Base-by-base conservation (phyloP, 2,113 vertebrate species). In the Channa maculata region DNA sequence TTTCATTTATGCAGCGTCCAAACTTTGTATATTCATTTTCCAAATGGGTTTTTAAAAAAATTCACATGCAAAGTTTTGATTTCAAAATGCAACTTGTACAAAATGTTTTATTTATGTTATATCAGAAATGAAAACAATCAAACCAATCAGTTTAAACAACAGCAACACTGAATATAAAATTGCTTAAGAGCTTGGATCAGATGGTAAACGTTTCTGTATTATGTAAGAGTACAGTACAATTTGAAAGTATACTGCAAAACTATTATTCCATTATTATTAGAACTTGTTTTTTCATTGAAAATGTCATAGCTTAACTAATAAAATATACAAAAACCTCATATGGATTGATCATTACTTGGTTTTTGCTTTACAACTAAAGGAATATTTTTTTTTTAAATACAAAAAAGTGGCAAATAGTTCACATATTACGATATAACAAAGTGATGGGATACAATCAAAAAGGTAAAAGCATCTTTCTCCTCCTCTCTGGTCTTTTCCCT, bases 401-500 rank as follows among this genome's bases (percentile, higher is more conserved):
- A 69, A 74, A 15, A 52, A 58, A 5, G 39, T 41, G 4, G 34
- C 12, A 59, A 13, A 49, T 7, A 63, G 5, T 13, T 41, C 5
- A 0, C 6, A 5, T 2, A 44, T 6, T 36, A 43, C 5, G 10
- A 15, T 8, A 43, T 38, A 3, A 58, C 6, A 52, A 14, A 57
- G 39, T 8, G 15, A 59, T 33, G 10, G 46, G n/a, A 63, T 54
- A 75, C 62, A 87, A 75, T 80, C 55, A 69, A 77, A 75, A 37
- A 0, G 8, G 44, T 13, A 0, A 34, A 48, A 66, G 46, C 6
- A 34, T 52, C 37, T 48, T 50, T 53, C 44, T 38, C 13, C 8
- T 52, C 65, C 55, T 59, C 37, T 15, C 52, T 65, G 37, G 61
- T 50, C 46, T 59, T 63, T 46, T 33, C 15, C 53, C 43, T 58